Percentiles rank a stretch among this genome's conserved stretches.
These are phyloP conservation scores for Palaemon carinicauda DNA, from an alignment of 1,140 invertebrate genomes.

Conservation along the genomic window DNA sequence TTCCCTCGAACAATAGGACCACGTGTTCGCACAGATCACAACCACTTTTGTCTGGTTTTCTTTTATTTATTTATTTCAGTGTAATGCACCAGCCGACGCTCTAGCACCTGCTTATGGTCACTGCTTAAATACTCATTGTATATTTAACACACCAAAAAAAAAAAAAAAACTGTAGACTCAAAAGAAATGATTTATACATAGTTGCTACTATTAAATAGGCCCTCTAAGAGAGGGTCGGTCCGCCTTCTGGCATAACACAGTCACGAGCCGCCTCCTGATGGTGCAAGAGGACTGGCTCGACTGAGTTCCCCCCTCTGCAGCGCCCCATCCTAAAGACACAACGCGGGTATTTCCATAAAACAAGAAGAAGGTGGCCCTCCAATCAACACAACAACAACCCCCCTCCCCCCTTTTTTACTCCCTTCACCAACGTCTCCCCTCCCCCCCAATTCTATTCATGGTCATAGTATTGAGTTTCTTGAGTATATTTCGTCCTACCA, in stretches of 20 bases:
- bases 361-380: neutral
- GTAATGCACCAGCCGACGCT: conserved; percentile 31
- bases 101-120: conserved; percentile 21
- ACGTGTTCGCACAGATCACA: neutral
- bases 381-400: neutral
- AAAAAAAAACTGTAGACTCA: conserved; percentile 10
- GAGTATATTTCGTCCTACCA: neutral
- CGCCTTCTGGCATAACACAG: too few relatives aligned
- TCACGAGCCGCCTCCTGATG: neutral
- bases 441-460: neutral
- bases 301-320: neutral
- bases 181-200: too few relatives aligned
- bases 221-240: neutral
- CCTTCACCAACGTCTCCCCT: neutral
- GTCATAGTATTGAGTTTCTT: neutral
- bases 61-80: too few relatives aligned
- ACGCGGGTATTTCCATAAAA: neutral
- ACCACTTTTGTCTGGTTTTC: neutral
- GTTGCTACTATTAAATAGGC: neutral
- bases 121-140: conserved; percentile 16
- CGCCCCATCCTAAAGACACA: neutral
- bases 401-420: neutral
- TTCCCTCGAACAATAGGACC: neutral
- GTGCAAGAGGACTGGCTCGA: neutral
- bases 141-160: neutral